Conservation (phyloP, 2,888 invertebrate species). For the Xanthia togata region DNA sequence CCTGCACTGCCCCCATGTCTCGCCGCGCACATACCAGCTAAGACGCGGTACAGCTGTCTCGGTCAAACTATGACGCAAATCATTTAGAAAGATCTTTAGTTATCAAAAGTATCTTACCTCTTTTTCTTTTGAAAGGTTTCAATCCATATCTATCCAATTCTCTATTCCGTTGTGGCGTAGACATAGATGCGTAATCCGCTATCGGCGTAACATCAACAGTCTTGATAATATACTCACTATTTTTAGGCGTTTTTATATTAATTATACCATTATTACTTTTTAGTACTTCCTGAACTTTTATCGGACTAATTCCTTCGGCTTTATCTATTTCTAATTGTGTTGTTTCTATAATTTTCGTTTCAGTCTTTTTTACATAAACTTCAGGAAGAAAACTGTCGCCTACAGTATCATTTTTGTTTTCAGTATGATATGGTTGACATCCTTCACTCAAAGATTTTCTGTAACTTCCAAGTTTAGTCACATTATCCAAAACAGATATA, state of each 20-base stretch:
- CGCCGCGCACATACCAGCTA: too few relatives aligned
- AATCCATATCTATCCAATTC: constrained; percentile 92
- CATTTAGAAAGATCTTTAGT: background rate
- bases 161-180: constrained; percentile 89
- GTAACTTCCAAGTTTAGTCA: constrained; percentile 52
- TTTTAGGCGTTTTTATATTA: constrained; percentile 79
- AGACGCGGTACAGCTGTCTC: too few relatives aligned
- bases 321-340: background rate
- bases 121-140: constrained; percentile 92
- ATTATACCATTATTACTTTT: constrained; percentile 48
- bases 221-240: constrained; percentile 88
- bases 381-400: constrained; percentile 56
- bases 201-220: constrained; percentile 90
- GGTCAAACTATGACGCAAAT: background rate
- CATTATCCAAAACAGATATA: constrained; percentile 73
- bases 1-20: too few relatives aligned
- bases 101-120: constrained; percentile 78
- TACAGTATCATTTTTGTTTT: constrained; percentile 14
- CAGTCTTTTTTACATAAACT: constrained; percentile 47
- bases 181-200: constrained; percentile 90
- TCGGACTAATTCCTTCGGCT: constrained; percentile 17
- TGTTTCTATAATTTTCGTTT: constrained; percentile 2
- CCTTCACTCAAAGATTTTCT: constrained; percentile 52
- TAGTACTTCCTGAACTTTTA: constrained; percentile 24
- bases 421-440: constrained; percentile 24